Evolutionary conservation across 2,113 vertebrate genomes (phyloP), one percentile per base, ranked within the genome.

Genomic region (Picathartes gymnocephalus): DNA sequence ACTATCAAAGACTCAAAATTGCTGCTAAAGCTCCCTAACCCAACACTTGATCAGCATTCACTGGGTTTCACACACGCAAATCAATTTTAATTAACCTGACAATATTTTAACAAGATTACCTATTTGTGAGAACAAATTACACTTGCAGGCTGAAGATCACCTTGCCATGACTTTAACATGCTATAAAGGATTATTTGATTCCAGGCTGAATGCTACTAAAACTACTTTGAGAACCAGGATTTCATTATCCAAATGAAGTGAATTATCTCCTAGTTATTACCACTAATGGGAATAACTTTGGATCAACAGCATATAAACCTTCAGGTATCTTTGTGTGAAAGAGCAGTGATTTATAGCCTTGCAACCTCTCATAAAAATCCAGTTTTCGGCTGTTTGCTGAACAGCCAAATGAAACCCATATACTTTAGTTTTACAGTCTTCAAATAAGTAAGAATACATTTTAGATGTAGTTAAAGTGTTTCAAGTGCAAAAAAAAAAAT

Each of bases 11-110:
- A 30, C 40, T 86, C 58, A 15, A 74, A 81, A 86, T 39, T 76
- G 56, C 65, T 66, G 47, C 40, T 22, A 85, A 86, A 39, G 86
- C 61, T 82, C 81, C 61, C 66, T 58, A 94, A 56, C 76, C 72
- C 13, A 5, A 79, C 62, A 70, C 88, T 86, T 94, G 66, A 97
- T 97, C 95, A 98, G 88, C 60, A 97, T 95, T 96, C 93, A 48
- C 81, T 83, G 85, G 78, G 57, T 94, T 96, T 96, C 93, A 91
- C 86, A 93, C 81, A 87, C 42, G 42, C 92, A 95, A 97, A 97
- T 97, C 96, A 97, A 97, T 98, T 98, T 94, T 95, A 96, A 97
- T 98, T 97, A 98, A 94, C 92, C 68, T 95, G 92, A 96, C 94
- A 96, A 93, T 97, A 97, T 96, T 97, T 97, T 98, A 97, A 98